Conservation (phyloP, 2,797 vertebrate genomes). For the Pteronotus mesoamericanus region DNA sequence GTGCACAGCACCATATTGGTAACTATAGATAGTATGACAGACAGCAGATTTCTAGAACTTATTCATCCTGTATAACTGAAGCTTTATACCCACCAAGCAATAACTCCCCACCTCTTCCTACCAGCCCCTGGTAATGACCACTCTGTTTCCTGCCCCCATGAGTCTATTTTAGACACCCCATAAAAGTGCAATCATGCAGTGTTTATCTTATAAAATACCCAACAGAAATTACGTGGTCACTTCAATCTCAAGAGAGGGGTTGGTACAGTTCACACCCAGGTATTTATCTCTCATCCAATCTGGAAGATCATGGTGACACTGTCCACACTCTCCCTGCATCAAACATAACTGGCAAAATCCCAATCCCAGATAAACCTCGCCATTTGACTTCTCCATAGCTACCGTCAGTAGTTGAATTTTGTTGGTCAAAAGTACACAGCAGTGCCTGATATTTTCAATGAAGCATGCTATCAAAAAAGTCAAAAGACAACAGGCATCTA, state of each 20-base stretch:
- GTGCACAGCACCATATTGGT: background rate
- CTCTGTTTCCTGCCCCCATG: background rate
- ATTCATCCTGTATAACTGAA: background rate
- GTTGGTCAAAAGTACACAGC: background rate
- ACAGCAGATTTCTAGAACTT: background rate
- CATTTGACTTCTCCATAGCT: background rate
- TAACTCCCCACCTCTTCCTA: background rate
- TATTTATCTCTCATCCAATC: background rate
- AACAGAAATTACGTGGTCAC: background rate
- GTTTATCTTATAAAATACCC: background rate
- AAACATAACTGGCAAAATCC: background rate
- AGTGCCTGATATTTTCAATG: background rate
- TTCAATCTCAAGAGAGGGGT: background rate
- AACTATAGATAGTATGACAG: background rate
- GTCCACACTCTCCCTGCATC: background rate
- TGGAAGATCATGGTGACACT: background rate
- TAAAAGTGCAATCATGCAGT: background rate
- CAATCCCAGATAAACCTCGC: background rate
- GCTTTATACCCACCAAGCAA: background rate
- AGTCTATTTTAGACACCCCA: background rate
- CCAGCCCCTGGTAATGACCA: background rate
- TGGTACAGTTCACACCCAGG: background rate
- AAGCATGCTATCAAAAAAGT: background rate
- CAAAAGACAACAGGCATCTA: background rate
- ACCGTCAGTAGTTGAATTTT: background rate